A percentile compares a stretch with the other conserved stretches of the same genome.
phyloP scores from a whole-genome alignment of 2,113 vertebrate species.

The Sakesphorus luctuosus region DNA sequence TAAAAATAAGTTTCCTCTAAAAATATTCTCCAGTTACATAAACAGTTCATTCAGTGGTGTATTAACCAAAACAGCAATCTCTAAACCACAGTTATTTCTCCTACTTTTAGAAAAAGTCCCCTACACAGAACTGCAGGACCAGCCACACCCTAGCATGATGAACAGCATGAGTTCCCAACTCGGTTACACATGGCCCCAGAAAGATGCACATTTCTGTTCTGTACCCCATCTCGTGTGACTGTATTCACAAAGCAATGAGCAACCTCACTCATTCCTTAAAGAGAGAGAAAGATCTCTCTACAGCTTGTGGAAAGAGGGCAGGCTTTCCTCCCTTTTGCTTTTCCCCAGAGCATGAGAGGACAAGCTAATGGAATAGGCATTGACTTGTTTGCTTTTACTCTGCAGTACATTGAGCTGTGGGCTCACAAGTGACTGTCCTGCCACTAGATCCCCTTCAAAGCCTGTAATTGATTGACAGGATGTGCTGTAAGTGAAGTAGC shows the following conservation, averaged over 20 bases:
- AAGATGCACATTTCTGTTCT: accelerated
- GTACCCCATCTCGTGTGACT: no score
- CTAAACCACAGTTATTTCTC: background rate
- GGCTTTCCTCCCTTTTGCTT: background rate
- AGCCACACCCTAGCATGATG: accelerated
- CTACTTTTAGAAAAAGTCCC: background rate
- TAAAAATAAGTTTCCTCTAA: background rate
- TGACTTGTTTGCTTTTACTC: background rate
- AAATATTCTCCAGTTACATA: background rate
- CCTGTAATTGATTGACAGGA: background rate
- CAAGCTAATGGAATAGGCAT: background rate
- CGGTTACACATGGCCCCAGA: accelerated
- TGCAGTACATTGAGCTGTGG: background rate
- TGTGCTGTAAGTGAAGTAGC: background rate
- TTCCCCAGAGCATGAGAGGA: background rate
- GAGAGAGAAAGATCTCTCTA: background rate
- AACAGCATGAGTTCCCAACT: background rate
- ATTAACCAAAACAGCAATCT: background rate
- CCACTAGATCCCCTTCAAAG: background rate
- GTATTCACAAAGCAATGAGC: background rate
- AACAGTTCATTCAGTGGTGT: background rate
- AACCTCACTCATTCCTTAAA: background rate
- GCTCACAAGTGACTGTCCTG: background rate
- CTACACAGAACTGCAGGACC: background rate
- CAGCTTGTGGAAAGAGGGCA: background rate